phyloP scores from a whole-genome alignment of 1,140 invertebrate genomes.

The Neuroterus valhalla region DNA sequence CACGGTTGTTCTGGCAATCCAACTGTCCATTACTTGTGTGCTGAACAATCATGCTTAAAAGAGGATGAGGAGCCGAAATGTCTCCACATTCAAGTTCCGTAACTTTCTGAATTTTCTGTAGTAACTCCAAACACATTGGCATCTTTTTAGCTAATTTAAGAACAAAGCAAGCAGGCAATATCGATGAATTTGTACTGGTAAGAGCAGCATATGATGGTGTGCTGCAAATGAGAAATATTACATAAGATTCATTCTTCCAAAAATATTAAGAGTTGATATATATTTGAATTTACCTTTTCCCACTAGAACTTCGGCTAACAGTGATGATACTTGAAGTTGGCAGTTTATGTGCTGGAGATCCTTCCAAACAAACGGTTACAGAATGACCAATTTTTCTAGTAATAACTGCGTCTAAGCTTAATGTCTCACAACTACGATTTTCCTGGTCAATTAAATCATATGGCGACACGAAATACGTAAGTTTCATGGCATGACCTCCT shows the following conservation, averaged over 20 bases:
- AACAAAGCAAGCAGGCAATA: slow-evolving; percentile 93
- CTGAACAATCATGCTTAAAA: slow-evolving; percentile 86
- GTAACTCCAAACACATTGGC: slow-evolving; percentile 86
- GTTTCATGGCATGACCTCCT: slow-evolving; percentile 92
- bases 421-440: slow-evolving; percentile 81
- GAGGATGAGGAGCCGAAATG: slow-evolving; percentile 79
- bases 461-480: slow-evolving; percentile 96
- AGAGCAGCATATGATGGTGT: slow-evolving; percentile 87
- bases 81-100: slow-evolving; percentile 85
- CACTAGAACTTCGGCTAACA: slow-evolving; percentile 81
- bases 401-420: slow-evolving; percentile 84
- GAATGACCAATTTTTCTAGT: slow-evolving; percentile 87
- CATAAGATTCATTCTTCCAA: slow-evolving; percentile 31
- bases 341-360: slow-evolving; percentile 90
- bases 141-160: slow-evolving; percentile 90
- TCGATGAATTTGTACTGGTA: slow-evolving; percentile 88
- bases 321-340: slow-evolving; percentile 89
- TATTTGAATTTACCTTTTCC: slow-evolving; percentile 81
- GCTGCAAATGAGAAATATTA: slow-evolving; percentile 64
- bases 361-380: slow-evolving; percentile 92
- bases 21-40: slow-evolving; percentile 82
- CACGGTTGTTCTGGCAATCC: slow-evolving; percentile 82
- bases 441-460: slow-evolving; percentile 91
- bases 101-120: slow-evolving; percentile 84
- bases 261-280: no score